Evolutionary conservation across 2,113 vertebrate species (phyloP).

Genomic region (Tupaia chinensis): DNA sequence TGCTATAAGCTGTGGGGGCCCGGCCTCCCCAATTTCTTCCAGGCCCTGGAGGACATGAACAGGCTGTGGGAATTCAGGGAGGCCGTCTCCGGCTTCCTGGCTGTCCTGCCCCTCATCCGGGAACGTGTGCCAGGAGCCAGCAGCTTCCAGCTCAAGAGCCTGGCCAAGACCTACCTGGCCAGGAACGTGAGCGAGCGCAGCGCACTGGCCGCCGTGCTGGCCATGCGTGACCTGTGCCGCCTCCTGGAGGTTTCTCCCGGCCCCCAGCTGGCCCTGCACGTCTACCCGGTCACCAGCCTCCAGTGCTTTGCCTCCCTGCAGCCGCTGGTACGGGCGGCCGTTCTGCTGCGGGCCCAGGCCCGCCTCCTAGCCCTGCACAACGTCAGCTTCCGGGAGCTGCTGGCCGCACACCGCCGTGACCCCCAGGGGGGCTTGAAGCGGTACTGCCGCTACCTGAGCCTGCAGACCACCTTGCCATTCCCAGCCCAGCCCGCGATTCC

Average conservation of each 20-base stretch:
- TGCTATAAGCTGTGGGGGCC: slow-evolving; percentile 79
- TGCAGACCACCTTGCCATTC: accelerated
- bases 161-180: slow-evolving; percentile 63
- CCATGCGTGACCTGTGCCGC: slow-evolving; percentile 79
- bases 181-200: slow-evolving; percentile 60
- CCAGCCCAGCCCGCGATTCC: accelerated
- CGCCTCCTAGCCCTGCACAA: slow-evolving; percentile 75
- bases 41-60: slow-evolving; percentile 71
- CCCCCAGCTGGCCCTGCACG: accelerated
- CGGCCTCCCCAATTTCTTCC: slow-evolving; percentile 63
- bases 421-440: slow-evolving; percentile 41
- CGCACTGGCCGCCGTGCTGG: not conserved
- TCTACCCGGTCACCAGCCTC: slow-evolving; percentile 73
- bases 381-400: slow-evolving; percentile 72
- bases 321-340: slow-evolving; percentile 60
- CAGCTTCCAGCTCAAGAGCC: slow-evolving; percentile 76
- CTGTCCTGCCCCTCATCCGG: slow-evolving; percentile 75
- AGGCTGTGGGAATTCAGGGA: slow-evolving; percentile 76
- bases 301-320: slow-evolving; percentile 76
- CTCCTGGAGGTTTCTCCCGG: slow-evolving; percentile 54
- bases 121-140: slow-evolving; percentile 57
- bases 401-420: slow-evolving; percentile 19
- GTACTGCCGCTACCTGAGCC: slow-evolving; percentile 56
- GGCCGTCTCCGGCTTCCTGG: slow-evolving; percentile 69
- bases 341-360: slow-evolving; percentile 59